Base-by-base conservation (phyloP, 2,888 invertebrate genomes). In the Trachelus iudaicus region DNA sequence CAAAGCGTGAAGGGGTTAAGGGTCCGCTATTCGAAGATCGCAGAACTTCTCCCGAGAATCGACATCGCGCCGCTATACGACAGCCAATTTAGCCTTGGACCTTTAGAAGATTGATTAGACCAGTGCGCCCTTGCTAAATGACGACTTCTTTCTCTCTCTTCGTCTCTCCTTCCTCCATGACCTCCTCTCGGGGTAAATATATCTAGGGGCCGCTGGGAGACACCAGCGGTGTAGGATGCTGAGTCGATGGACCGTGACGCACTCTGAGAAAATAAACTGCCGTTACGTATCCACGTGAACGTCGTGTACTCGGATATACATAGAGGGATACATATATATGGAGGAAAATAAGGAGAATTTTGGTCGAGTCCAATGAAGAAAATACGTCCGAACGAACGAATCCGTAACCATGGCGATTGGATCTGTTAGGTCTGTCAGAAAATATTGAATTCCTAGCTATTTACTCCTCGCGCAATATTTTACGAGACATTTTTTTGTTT, bases 331-430 rank as follows among this genome's bases (percentile, higher is more conserved):
- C 6, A 23, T 15, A 6, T 15, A 6, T 1, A 23, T 2, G 15
- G 56, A 6, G 56, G 9, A 23, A 56, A 56, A 23, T 23, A 23
- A 56, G 6, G 56, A 9, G 23, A 23, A 23, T 2, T 56, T 23
- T 23, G 56, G 56, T 15, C 56, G 9, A 83, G 79, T 78, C 71
- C 23, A 81, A 80, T 73, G 80, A 80, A 74, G 79, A 81, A 83
- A 83, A 83, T 81, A 81, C 85, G 82, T 83, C 85, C 23, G 56
- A 23, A 1, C 2, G 23, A 56, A 56, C 83, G 85, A 82, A 81
- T 82, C 82, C 81, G 85, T 84, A 86, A 84, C 84, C 82, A 85
- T 84, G 82, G 81, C 75, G 81, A 83, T 83, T 71, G 73, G 76
- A 79, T 76, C 69, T 75, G 79, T 80, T 80, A 82, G 77, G 79